Conservation (phyloP, 2,113 vertebrate genomes). For the Paramormyrops kingsleyae region DNA sequence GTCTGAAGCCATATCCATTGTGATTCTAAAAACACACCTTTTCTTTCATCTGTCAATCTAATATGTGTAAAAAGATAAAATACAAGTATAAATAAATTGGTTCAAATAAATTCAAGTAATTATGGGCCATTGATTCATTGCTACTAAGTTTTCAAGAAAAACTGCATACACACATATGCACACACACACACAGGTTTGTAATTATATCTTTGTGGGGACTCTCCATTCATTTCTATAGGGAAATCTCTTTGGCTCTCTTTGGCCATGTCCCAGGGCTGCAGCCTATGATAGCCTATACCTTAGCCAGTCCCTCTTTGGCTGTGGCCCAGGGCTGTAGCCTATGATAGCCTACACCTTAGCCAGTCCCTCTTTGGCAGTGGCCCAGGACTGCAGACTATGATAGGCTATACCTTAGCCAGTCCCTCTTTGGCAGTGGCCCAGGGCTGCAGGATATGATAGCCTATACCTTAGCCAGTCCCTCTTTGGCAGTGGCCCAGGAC, state of each 20-base stretch:
- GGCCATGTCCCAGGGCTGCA: no score
- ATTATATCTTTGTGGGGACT: neutral
- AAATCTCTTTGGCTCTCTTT: neutral
- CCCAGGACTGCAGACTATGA: no score
- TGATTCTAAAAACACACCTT: neutral
- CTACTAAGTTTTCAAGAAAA: neutral
- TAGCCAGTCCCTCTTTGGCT: no score
- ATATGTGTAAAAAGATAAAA: neutral
- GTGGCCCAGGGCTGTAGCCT: no score
- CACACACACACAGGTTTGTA: neutral
- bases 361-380: no score
- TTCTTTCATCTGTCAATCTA: neutral
- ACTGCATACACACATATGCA: neutral
- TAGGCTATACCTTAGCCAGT: no score
- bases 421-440: no score
- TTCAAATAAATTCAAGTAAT: neutral
- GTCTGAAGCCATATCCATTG: neutral
- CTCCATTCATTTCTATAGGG: neutral
- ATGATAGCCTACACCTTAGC: no score
- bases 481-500: no score
- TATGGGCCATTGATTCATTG: neutral
- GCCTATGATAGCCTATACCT: no score
- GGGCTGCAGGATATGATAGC: no score
- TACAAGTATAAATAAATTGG: neutral
- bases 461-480: no score